Conservation (phyloP, 2,888 invertebrate genomes). For the Lasius platythorax region DNA sequence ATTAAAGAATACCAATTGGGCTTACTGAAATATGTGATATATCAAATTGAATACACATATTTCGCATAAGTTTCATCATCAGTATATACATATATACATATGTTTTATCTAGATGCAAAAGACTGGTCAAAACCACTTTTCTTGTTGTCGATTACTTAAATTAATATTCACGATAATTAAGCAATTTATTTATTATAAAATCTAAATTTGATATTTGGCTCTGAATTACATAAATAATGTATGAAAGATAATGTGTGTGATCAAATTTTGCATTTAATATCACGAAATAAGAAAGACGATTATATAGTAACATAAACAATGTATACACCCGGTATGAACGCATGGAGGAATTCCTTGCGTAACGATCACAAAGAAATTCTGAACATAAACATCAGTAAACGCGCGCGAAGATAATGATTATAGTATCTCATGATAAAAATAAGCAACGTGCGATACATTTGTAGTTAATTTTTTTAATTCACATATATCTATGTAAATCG, state of each 20-base stretch:
- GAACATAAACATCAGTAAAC: slow-evolving; percentile 1
- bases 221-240: slow-evolving; percentile 51
- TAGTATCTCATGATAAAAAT: slow-evolving; percentile 40
- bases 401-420: slow-evolving; percentile 11
- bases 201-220: slow-evolving; percentile 59
- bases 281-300: neutral
- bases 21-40: too few species aligned
- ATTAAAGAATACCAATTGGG: slow-evolving; percentile 57
- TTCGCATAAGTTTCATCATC: slow-evolving; percentile 42
- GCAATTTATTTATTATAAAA: slow-evolving; percentile 56
- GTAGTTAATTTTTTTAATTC: slow-evolving; percentile 46
- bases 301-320: neutral
- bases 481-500: slow-evolving; percentile 28
- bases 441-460: slow-evolving; percentile 38
- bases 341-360: neutral
- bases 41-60: slow-evolving; percentile 39
- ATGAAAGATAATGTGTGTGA: slow-evolving; percentile 55
- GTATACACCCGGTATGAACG: neutral
- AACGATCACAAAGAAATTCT: neutral
- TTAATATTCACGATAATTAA: slow-evolving; percentile 26
- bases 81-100: slow-evolving; percentile 34
- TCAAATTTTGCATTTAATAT: slow-evolving; percentile 65
- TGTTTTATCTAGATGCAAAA: slow-evolving; percentile 56
- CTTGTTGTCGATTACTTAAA: slow-evolving; percentile 53
- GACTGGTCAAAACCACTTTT: slow-evolving; percentile 55